Evolutionary conservation across 1,140 invertebrate species (phyloP).

Genomic region (Coelopa frigida): DNA sequence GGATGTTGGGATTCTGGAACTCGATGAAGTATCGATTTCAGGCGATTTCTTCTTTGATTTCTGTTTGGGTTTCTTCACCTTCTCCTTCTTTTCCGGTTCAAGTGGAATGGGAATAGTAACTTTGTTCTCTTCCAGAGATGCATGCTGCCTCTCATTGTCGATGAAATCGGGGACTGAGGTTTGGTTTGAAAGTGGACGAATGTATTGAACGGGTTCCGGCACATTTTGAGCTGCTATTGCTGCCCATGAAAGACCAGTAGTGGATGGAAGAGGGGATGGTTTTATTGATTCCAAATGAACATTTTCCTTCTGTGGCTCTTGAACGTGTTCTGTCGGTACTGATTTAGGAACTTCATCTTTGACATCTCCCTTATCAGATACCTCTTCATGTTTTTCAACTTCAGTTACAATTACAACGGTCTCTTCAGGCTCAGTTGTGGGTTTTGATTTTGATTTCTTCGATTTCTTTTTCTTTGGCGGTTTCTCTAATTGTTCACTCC

Average conservation of each 20-base stretch:
- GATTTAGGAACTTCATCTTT: background rate
- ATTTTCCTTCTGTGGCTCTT: background rate
- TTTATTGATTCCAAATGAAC: background rate
- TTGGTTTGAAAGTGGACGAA: constrained; percentile 21
- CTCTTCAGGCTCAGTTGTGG: background rate
- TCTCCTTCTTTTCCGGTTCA: constrained; percentile 20
- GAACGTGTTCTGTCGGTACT: background rate
- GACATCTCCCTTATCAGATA: background rate
- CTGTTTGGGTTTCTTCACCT: constrained; percentile 30
- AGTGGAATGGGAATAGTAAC: constrained; percentile 23
- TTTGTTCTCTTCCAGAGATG: constrained; percentile 14
- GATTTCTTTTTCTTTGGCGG: constrained; percentile 24
- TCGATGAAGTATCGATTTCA: constrained; percentile 1
- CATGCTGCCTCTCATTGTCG: too few species aligned
- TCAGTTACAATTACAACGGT: background rate
- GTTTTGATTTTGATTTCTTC: constrained; percentile 21
- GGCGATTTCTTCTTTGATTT: constrained; percentile 30
- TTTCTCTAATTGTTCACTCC: constrained; percentile 3
- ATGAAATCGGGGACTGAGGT: too few species aligned
- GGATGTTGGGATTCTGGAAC: too few species aligned
- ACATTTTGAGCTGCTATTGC: constrained; percentile 39
- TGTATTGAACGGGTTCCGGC: constrained; percentile 33
- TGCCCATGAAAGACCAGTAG: constrained; percentile 36
- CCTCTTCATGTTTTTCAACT: background rate
- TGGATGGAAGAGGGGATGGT: constrained; percentile 13